Conservation (phyloP, 2,888 invertebrate species). For the Dynastes maya region DNA sequence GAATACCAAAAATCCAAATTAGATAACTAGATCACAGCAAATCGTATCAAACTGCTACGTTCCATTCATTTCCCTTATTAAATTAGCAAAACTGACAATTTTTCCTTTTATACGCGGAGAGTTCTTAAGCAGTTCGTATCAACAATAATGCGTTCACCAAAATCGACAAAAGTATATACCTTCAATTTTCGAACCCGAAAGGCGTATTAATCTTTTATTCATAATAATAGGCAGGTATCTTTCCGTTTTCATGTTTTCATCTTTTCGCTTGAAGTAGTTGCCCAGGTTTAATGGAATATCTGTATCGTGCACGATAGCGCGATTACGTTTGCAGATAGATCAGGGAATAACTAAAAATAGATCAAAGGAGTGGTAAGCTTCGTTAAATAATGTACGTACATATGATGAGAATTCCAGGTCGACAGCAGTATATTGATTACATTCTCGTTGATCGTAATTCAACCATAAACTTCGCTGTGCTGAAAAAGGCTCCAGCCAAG, state of each 20-base stretch:
- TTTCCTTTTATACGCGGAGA: too few species aligned
- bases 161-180: too few species aligned
- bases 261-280: conserved; percentile 7
- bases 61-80: too few species aligned
- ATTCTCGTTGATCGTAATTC: not conserved
- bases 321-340: conserved; percentile 25
- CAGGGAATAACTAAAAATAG: conserved; percentile 44
- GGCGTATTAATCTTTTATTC: too few species aligned
- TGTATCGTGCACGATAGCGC: not conserved
- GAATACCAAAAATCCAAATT: too few species aligned
- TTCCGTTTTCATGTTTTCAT: not conserved
- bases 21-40: too few species aligned
- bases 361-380: conserved; percentile 34
- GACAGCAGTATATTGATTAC: too few species aligned
- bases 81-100: too few species aligned
- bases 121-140: too few species aligned
- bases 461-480: not conserved
- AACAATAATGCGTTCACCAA: too few species aligned
- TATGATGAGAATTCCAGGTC: conserved; percentile 1
- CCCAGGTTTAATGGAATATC: not conserved
- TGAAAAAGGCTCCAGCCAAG: not conserved
- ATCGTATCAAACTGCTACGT: too few species aligned
- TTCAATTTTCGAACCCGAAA: too few species aligned
- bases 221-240: not conserved
- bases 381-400: conserved; percentile 41